Evolutionary conservation across 2,888 invertebrate genomes (phyloP), one percentile per base, ranked within the genome.

Genomic region (Rotaria magnacalcarata): DNA sequence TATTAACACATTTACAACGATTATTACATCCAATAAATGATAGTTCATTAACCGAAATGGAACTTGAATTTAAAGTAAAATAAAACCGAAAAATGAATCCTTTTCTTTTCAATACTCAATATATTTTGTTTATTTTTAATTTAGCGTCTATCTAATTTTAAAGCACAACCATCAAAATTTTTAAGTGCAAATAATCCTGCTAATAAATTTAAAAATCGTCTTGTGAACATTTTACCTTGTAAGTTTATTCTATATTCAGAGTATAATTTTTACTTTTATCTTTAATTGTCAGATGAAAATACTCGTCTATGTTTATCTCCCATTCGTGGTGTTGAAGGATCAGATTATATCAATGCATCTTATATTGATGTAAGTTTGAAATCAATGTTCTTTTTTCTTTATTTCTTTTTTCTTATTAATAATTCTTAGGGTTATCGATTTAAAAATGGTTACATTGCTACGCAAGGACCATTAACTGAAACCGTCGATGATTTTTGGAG

Each of bases 401-500:
- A 60, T 60, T 11, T 27, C 16, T n/a, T 50, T 50, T 50, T 50
- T 50, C n/a, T 11, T 50, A 8, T 50, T 50, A 50, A 50, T 34
- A 34, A 34, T 34, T 34, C 34, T 34, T 80, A 80, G 80, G 91
- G 91, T 85, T 92, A 92, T 88, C 88, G 91, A 84, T 91, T 96
- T 92, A 93, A 96, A 85, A 94, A 94, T 88, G 97, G 97, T 2
- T 99, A 99, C 91, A 96, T 99, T 88, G 98, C 97, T 10, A 93
- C 97, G 24, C 98, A 99, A 91, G 98, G 97, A 27, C 97, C 99
- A 0, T 92, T 98, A 87, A 89, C 94, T 85, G 96, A 98, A 90
- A 98, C 98, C 0, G 96, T 96, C 0, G 97, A 97, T 89, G 99
- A 99, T 91, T 96, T 99, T 91, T 99, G 99, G 99, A 93, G 98